Conservation (phyloP, 2,888 invertebrate species). For the Heliconius charithonia region DNA sequence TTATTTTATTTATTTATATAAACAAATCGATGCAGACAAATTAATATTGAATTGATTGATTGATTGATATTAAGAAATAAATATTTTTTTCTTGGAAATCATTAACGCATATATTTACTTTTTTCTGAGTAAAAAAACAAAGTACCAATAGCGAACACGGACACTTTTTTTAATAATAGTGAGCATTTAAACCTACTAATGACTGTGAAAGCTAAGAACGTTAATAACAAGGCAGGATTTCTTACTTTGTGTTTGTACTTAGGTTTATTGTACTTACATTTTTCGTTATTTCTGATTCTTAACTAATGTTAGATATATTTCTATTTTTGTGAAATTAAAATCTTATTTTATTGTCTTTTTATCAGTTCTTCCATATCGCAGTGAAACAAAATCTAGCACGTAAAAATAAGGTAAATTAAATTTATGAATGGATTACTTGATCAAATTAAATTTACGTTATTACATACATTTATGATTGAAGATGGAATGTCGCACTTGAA, state of each 20-base stretch:
- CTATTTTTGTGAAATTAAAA: too few relatives aligned
- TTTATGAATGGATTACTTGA: background rate
- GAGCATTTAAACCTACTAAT: constrained; percentile 26
- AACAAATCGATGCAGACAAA: too few relatives aligned
- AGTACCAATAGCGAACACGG: background rate
- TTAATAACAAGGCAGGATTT: constrained; percentile 30
- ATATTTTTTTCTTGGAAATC: background rate
- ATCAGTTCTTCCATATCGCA: background rate
- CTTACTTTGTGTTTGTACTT: background rate
- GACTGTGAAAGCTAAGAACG: constrained; percentile 18
- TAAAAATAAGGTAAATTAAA: background rate
- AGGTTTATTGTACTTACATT: background rate
- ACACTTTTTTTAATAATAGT: constrained; percentile 1
- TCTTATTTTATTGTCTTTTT: background rate
- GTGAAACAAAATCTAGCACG: background rate
- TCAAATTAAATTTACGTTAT: too few relatives aligned
- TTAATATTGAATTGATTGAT: too few relatives aligned
- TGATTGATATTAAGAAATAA: background rate
- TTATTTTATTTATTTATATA: too few relatives aligned
- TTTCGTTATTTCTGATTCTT: background rate
- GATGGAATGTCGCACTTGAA: background rate
- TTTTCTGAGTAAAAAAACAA: background rate
- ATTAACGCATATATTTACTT: background rate
- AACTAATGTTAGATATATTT: too few relatives aligned
- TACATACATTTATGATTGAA: background rate